Conservation (phyloP, 1,140 invertebrate genomes). For the Lucilia sericata region DNA sequence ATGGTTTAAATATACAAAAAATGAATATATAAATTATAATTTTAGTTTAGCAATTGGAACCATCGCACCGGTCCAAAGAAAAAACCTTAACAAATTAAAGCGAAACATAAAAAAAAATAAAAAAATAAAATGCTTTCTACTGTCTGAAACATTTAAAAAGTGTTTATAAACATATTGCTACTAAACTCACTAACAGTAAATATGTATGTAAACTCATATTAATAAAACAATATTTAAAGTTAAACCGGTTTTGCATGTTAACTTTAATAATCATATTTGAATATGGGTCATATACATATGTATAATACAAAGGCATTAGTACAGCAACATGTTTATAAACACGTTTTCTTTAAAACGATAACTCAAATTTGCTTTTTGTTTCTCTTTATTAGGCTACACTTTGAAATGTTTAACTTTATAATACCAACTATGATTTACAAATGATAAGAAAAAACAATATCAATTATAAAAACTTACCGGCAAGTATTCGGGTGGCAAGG, state of each 20-base stretch:
- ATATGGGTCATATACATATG: too few relatives aligned
- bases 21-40: conserved; percentile 37
- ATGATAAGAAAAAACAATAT: not conserved
- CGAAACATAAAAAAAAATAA: conserved; percentile 9
- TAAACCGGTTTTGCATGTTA: too few relatives aligned
- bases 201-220: too few relatives aligned
- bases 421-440: not conserved
- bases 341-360: conserved; percentile 2
- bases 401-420: not conserved
- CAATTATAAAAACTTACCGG: conserved; percentile 66
- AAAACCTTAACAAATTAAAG: conserved; percentile 67
- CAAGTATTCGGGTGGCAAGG: conserved; percentile 63
- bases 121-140: not conserved
- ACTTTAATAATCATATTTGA: too few relatives aligned
- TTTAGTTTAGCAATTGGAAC: conserved; percentile 59
- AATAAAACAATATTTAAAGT: too few relatives aligned
- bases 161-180: conserved; percentile 45
- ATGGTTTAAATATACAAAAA: conserved; percentile 20
- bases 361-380: not conserved
- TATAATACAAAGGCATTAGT: too few relatives aligned
- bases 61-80: conserved; percentile 69
- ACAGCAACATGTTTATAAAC: conserved; percentile 45
- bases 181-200: too few relatives aligned
- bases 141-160: not conserved
- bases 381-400: not conserved